Conservation (phyloP, 2,888 invertebrate genomes). For the Teleiodes luculella region DNA sequence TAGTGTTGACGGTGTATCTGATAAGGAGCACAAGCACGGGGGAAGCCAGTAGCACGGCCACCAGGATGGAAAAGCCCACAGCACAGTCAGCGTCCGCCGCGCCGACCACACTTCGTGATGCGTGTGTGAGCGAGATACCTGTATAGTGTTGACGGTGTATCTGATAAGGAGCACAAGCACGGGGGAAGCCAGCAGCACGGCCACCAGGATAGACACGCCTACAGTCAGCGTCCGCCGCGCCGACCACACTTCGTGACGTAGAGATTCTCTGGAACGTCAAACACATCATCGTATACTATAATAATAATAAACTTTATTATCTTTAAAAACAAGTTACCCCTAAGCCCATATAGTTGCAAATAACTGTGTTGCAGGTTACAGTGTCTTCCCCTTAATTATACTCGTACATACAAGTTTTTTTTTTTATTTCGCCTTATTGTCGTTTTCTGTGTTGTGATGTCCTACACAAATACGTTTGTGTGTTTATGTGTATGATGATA, state of each 20-base stretch:
- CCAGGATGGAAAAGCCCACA: slow-evolving; percentile 65
- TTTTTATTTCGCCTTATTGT: too few relatives aligned
- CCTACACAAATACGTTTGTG: too few relatives aligned
- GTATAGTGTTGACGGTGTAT: slow-evolving; percentile 75
- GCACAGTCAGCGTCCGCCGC: slow-evolving; percentile 57
- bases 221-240: slow-evolving; percentile 61
- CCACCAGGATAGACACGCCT: slow-evolving; percentile 63
- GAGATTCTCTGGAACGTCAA: slow-evolving; percentile 53
- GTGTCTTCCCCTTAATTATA: too few relatives aligned
- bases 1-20: slow-evolving; percentile 72
- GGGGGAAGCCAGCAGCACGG: slow-evolving; percentile 73
- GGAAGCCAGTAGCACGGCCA: slow-evolving; percentile 68
- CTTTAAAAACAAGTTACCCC: too few relatives aligned
- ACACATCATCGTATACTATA: neutral
- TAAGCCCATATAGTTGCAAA: too few relatives aligned
- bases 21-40: slow-evolving; percentile 76
- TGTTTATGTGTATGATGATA: too few relatives aligned
- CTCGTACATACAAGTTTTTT: too few relatives aligned
- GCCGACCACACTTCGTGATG: slow-evolving; percentile 63
- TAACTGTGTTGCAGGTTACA: too few relatives aligned
- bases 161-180: slow-evolving; percentile 72
- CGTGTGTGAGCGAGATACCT: slow-evolving; percentile 46
- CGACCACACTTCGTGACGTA: slow-evolving; percentile 63
- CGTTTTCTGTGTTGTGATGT: too few relatives aligned
- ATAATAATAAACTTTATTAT: too few relatives aligned